Evolutionary conservation across 2,797 vertebrate genomes (phyloP).

Genomic region (Pterois miles): DNA sequence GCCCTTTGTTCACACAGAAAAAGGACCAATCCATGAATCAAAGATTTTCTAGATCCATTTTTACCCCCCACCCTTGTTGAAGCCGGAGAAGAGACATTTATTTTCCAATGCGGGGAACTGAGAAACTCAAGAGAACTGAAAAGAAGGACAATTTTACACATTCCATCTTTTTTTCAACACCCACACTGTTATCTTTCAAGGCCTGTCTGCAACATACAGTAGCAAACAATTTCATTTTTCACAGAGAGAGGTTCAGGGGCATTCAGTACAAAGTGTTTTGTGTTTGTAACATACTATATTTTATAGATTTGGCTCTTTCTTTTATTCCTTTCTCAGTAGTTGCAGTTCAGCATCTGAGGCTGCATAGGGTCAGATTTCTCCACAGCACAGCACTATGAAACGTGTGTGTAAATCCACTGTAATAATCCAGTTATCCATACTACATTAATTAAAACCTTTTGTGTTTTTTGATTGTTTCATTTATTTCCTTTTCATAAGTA

Average conservation of each 20-base stretch:
- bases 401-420: constrained; percentile 18
- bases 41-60: constrained; percentile 54
- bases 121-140: constrained; percentile 33
- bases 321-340: background rate
- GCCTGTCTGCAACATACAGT: constrained; percentile 32
- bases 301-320: background rate
- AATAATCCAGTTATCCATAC: constrained; percentile 33
- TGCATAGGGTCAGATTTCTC: constrained; percentile 16
- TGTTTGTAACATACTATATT: constrained; percentile 19
- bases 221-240: constrained; percentile 39
- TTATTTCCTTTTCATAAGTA: background rate
- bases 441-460: constrained; percentile 33
- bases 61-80: constrained; percentile 11
- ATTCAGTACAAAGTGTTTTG: constrained; percentile 14
- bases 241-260: constrained; percentile 16
- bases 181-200: background rate
- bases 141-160: constrained; percentile 48
- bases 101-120: constrained; percentile 41
- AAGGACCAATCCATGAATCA: constrained; percentile 64
- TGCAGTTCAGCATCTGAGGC: constrained; percentile 8
- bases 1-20: constrained; percentile 43
- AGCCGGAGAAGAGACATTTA: constrained; percentile 25
- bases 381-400: constrained; percentile 5
- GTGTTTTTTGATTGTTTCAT: constrained; percentile 20
- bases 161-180: constrained; percentile 28